phyloP scores from a whole-genome alignment of 1,140 invertebrate genomes.

The Manduca sexta region DNA sequence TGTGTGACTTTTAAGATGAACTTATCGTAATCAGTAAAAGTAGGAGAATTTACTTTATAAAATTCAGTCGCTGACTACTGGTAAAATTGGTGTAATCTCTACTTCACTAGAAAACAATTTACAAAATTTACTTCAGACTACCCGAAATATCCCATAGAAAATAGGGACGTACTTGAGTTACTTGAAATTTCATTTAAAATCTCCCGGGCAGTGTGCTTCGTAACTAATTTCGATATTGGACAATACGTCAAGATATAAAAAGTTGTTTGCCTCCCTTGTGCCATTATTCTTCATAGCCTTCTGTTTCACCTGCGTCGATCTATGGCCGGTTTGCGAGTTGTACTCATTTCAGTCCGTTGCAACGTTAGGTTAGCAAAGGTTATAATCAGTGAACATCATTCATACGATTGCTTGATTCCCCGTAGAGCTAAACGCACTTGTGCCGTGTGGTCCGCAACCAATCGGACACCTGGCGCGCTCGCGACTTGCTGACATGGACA shows the following conservation, averaged over 20 bases:
- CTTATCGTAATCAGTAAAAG: constrained; percentile 54
- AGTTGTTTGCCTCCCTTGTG: constrained; percentile 65
- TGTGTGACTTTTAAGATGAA: constrained; percentile 42
- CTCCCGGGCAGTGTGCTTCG: constrained; percentile 50
- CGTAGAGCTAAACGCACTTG: constrained; percentile 37
- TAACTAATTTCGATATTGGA: constrained; percentile 38
- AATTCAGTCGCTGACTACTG: constrained; percentile 69
- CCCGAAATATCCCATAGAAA: constrained; percentile 39
- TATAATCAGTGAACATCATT: constrained; percentile 15
- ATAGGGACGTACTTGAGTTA: constrained; percentile 35
- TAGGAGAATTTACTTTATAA: constrained; percentile 59
- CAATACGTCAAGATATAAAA: constrained; percentile 35
- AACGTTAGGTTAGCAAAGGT: constrained; percentile 36
- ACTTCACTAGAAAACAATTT: constrained; percentile 64
- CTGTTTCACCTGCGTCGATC: constrained; percentile 43
- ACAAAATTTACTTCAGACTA: constrained; percentile 48
- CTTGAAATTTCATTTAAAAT: constrained; percentile 29
- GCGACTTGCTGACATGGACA: too few species aligned
- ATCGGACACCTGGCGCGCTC: too few species aligned
- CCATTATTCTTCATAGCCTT: constrained; percentile 61
- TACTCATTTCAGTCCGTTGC: constrained; percentile 54
- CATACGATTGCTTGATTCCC: constrained; percentile 11
- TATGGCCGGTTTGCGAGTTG: constrained; percentile 11
- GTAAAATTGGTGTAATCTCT: constrained; percentile 54
- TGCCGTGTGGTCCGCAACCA: neutral